Base-by-base conservation (phyloP, 2,797 vertebrate species). In the Centropyge bicolor region DNA sequence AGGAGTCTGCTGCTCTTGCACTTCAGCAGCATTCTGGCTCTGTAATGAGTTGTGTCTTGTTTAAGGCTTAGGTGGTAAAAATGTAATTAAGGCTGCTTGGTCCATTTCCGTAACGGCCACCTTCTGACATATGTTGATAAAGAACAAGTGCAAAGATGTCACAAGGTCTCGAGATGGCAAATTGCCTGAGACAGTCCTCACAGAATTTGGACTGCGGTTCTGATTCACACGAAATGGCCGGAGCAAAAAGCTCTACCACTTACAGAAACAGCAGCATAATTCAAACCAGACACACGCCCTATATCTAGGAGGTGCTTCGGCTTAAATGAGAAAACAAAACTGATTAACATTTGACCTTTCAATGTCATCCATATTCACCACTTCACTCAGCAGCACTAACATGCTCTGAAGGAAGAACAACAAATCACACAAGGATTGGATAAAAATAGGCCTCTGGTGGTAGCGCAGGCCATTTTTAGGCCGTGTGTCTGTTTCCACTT, bases 401-500 rank as follows among this genome's bases (percentile, higher is more conserved):
- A 84, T 57, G 54, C 74, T 81, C 80, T 87, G 63, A 88, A 87
- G 74, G 79, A 73, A 85, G 79, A 79, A 66, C 71, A 85, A 81
- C 75, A 70, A 82, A 87, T 85, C 74, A 83, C 81, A 82, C 83
- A 67, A 85, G 77, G 65, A 74, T 59, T 36, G 55, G 72, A 59
- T 88, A 83, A 88, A 91, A 88, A 89, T 75, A 83, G 83, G 65
- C 72, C 71, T 78, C 24, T 59, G 19, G 52, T 70, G 82, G 84
- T 71, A 71, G 83, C 31, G 14, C 43, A 6, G 76, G 85, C 81
- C 87, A 68, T 89, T 91, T 92, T 92, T 85, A 77, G 85, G 73
- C 74, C 14, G 1, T 52, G 84, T 7, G 86, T 91, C 94, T 95
- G 94, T 94, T 96, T 95, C 93, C 92, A 94, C 91, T 95, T 94